phyloP scores from a whole-genome alignment of 2,888 invertebrate species.

The Drosophila falleni region DNA sequence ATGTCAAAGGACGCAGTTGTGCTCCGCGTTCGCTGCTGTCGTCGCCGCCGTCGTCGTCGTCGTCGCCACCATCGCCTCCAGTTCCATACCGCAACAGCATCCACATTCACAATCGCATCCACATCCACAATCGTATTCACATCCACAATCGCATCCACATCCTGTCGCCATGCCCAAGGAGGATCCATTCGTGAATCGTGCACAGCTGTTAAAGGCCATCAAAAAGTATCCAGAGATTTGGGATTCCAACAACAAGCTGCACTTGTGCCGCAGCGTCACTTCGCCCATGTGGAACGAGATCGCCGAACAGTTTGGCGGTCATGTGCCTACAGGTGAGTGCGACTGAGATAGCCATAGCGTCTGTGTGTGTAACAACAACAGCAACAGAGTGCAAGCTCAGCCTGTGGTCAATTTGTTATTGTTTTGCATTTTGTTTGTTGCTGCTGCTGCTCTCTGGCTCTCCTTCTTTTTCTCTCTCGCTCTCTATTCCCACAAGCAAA shows the following conservation, averaged over 20 bases:
- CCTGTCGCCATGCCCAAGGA: constrained; percentile 76
- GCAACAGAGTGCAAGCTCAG: constrained; percentile 27
- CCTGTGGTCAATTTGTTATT: constrained; percentile 39
- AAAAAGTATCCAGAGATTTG: constrained; percentile 84
- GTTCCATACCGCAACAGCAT: constrained; percentile 26
- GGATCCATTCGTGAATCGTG: constrained; percentile 83
- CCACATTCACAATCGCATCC: constrained; percentile 4
- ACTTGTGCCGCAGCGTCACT: constrained; percentile 83
- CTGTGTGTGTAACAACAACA: constrained; percentile 1
- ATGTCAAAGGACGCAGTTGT: constrained; percentile 85
- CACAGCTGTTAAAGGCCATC: constrained; percentile 82
- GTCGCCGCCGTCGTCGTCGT: constrained; percentile 29
- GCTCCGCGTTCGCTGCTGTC: constrained; percentile 65
- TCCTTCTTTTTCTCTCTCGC: constrained; percentile 4
- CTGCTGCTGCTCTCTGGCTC: constrained; percentile 17
- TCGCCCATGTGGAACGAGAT: constrained; percentile 84
- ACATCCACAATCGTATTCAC: background rate
- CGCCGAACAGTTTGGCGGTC: constrained; percentile 83
- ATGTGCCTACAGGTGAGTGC: constrained; percentile 83
- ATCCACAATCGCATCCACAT: constrained; percentile 10
- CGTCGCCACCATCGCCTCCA: constrained; percentile 10
- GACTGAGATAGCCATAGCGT: constrained; percentile 11
- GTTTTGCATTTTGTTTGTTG: constrained; percentile 22
- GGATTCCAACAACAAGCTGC: constrained; percentile 83
- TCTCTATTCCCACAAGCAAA: background rate